Evolutionary conservation across 2,797 vertebrate species (phyloP).

Genomic region (Valencia hispanica): DNA sequence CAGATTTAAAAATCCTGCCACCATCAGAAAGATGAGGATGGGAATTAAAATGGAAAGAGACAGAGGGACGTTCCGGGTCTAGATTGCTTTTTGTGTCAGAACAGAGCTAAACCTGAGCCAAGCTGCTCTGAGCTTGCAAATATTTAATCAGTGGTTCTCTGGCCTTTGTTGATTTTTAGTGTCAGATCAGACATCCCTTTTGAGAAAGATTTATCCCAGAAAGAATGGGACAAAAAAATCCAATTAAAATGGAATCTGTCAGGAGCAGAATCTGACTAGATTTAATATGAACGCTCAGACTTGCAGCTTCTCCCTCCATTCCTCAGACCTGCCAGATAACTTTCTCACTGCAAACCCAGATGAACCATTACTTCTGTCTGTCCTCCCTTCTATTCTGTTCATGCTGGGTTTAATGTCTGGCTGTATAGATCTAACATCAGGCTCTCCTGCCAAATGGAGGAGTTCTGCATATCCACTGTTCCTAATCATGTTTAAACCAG

Average conservation of each 20-base stretch:
- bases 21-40: neutral
- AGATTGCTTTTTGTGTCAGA: constrained; percentile 7
- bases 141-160: constrained; percentile 48
- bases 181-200: constrained; percentile 62
- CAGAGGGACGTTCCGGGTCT: neutral
- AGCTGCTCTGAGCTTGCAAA: constrained; percentile 16
- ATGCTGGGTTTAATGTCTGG: constrained; percentile 23
- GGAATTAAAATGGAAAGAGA: neutral
- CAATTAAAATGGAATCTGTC: constrained; percentile 72
- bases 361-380: constrained; percentile 54
- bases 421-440: constrained; percentile 36
- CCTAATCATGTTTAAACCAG: constrained; percentile 52
- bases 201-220: constrained; percentile 64
- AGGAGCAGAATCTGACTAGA: constrained; percentile 50
- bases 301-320: constrained; percentile 24
- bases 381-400: constrained; percentile 40
- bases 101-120: constrained; percentile 9
- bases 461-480: constrained; percentile 38
- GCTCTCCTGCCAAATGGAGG: constrained; percentile 30
- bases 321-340: constrained; percentile 51
- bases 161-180: constrained; percentile 63
- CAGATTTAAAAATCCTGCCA: neutral
- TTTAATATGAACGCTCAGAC: constrained; percentile 49
- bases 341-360: constrained; percentile 49
- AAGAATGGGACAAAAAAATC: constrained; percentile 57